Evolutionary conservation across 2,888 invertebrate species (phyloP).

Genomic region (Drosophila greeni): DNA sequence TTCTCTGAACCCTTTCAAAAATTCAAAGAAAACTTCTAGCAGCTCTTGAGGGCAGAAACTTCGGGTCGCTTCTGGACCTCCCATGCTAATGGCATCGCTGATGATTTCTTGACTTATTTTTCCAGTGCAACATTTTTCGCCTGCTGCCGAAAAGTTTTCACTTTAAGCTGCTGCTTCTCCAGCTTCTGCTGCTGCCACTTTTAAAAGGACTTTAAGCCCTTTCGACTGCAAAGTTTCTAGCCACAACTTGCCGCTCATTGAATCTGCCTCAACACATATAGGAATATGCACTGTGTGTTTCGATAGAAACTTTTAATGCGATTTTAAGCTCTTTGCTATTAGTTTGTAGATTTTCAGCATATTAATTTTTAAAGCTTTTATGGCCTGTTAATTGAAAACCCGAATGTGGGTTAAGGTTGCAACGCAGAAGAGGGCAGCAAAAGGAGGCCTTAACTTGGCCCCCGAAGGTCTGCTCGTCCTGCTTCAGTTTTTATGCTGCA

Average conservation of each 20-base stretch:
- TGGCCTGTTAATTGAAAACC: slow-evolving; percentile 50
- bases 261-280: slow-evolving; percentile 46
- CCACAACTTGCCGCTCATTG: slow-evolving; percentile 65
- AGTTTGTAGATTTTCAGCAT: slow-evolving; percentile 67
- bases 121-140: slow-evolving; percentile 31
- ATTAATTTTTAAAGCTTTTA: slow-evolving; percentile 59
- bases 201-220: slow-evolving; percentile 44
- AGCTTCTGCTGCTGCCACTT: slow-evolving; percentile 30
- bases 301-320: slow-evolving; percentile 65
- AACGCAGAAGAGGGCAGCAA: not conserved
- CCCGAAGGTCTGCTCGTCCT: slow-evolving; percentile 28
- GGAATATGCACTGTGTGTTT: slow-evolving; percentile 8
- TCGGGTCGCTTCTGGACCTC: slow-evolving; percentile 53
- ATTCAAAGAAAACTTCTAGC: slow-evolving; percentile 36
- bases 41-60: slow-evolving; percentile 35
- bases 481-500: slow-evolving; percentile 35
- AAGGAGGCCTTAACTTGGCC: slow-evolving; percentile 31
- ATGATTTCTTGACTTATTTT: slow-evolving; percentile 56
- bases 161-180: slow-evolving; percentile 34
- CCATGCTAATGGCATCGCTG: slow-evolving; percentile 56
- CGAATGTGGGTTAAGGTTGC: slow-evolving; percentile 64
- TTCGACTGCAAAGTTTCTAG: slow-evolving; percentile 42
- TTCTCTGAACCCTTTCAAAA: slow-evolving; percentile 45
- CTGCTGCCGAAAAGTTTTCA: slow-evolving; percentile 33
- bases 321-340: slow-evolving; percentile 67